phyloP scores from a whole-genome alignment of 2,888 invertebrate genomes.

The Tetragonisca angustula region DNA sequence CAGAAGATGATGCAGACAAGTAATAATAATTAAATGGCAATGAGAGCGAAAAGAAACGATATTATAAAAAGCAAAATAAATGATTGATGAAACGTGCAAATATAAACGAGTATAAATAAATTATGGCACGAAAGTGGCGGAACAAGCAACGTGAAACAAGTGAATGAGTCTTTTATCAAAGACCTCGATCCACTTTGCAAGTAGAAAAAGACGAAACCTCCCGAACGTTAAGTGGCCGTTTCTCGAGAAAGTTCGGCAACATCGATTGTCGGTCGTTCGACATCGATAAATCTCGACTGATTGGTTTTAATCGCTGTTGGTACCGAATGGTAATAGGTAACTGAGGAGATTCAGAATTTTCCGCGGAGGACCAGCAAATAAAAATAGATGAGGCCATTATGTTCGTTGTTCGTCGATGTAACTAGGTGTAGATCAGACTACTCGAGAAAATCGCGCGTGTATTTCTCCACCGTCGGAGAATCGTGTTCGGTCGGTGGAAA shows the following conservation, averaged over 20 bases:
- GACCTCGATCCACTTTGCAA: not conserved
- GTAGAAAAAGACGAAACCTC: not conserved
- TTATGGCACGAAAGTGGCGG: too few relatives aligned
- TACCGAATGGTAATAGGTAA: not conserved
- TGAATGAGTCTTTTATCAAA: too few relatives aligned
- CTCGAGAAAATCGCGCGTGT: constrained; percentile 31
- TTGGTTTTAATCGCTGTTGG: constrained; percentile 7
- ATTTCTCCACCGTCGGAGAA: constrained; percentile 8
- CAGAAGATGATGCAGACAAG: too few relatives aligned
- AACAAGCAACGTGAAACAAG: too few relatives aligned
- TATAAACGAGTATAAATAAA: too few relatives aligned
- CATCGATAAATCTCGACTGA: not conserved
- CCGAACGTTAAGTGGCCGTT: not conserved
- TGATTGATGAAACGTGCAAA: too few relatives aligned
- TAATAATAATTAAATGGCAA: too few relatives aligned
- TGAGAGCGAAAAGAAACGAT: too few relatives aligned
- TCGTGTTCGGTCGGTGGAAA: constrained; percentile 8
- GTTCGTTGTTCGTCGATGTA: not conserved
- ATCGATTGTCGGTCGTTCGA: not conserved
- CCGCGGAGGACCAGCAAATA: not conserved
- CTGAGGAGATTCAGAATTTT: not conserved
- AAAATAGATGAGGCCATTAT: constrained; percentile 2
- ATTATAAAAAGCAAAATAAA: too few relatives aligned
- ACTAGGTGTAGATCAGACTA: constrained; percentile 10
- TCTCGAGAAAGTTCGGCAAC: not conserved